Evolutionary conservation across 1,140 invertebrate species (phyloP), one percentile per base, ranked within the genome.

Genomic region (Diorhabda elongata): DNA sequence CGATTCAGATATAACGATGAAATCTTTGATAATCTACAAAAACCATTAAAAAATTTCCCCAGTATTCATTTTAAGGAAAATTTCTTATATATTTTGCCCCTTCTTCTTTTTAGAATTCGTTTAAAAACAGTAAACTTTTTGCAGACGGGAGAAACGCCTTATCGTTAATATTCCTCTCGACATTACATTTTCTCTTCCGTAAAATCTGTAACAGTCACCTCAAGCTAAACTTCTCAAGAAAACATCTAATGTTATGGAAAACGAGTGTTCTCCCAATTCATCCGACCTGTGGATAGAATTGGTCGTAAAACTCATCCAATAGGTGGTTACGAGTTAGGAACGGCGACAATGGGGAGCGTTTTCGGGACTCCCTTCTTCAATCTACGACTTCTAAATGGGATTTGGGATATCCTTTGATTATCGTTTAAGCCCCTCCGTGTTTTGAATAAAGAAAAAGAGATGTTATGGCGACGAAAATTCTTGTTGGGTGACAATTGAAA

Each of bases 381-480:
- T 73, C 72, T 73, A 60, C 72, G 64, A 59, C 58, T 8, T 68
- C 62, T 64, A 71, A 73, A 73, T 73, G 67, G 72, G 72, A 73
- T 73, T 73, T 69, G 59, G 69, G 68, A 73, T 73, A 73, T 73
- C 72, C 66, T 73, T 73, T 71, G 72, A 73, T 73, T 73, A 73
- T 71, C 72, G 67, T 69, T 71, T 72, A 72, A 61, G 61, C 52
- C 62, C 63, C 57, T 41, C 52, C 68, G 69, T 71, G 71, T 72
- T 72, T 69, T 67, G 71, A 72, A 72, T 72, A 44, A 41, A 26
- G 67, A 68, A 64, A 47, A 68, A 58, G 47, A 68, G 47, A 52
- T 52, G n/a, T 52, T 52, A 52, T 52, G 47, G 47, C n/a, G 47
- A 52, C 47, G 47, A 52, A 52, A 52, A 8, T 52, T 52, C 47